phyloP scores from a whole-genome alignment of 2,888 invertebrate species.

The Ypsolopha sequella region DNA sequence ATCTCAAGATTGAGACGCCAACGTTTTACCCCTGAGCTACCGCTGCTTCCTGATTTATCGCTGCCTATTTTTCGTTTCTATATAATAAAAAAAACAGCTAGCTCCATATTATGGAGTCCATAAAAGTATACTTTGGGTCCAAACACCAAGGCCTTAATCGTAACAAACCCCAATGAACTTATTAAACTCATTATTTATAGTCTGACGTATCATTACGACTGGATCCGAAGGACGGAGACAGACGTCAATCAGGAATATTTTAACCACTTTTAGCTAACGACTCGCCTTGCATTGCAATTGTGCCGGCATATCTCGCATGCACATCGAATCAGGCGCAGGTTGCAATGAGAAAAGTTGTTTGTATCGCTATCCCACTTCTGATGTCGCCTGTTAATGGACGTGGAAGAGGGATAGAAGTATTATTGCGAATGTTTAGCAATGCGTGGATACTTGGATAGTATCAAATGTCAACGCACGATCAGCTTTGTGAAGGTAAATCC shows the following conservation, averaged over 20 bases:
- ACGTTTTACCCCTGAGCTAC: too few relatives aligned
- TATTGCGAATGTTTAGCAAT: background rate
- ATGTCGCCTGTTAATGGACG: background rate
- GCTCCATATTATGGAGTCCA: too few relatives aligned
- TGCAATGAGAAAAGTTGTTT: background rate
- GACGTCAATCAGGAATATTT: conserved; percentile 4
- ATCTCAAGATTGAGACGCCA: too few relatives aligned
- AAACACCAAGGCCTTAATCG: too few relatives aligned
- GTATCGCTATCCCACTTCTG: background rate
- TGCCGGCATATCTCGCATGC: background rate
- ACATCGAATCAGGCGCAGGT: background rate
- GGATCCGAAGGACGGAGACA: background rate
- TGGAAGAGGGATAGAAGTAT: background rate
- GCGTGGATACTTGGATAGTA: background rate
- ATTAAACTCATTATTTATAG: background rate
- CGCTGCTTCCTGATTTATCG: too few relatives aligned
- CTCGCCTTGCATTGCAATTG: background rate
- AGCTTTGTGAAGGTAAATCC: too few relatives aligned
- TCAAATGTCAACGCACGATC: background rate
- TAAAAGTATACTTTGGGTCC: too few relatives aligned
- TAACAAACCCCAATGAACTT: too few relatives aligned
- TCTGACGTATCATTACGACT: background rate
- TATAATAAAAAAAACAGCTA: too few relatives aligned
- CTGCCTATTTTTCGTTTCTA: too few relatives aligned
- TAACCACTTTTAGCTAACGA: conserved; percentile 2